phyloP scores from a whole-genome alignment of 2,797 vertebrate genomes.

The Liasis olivaceus region DNA sequence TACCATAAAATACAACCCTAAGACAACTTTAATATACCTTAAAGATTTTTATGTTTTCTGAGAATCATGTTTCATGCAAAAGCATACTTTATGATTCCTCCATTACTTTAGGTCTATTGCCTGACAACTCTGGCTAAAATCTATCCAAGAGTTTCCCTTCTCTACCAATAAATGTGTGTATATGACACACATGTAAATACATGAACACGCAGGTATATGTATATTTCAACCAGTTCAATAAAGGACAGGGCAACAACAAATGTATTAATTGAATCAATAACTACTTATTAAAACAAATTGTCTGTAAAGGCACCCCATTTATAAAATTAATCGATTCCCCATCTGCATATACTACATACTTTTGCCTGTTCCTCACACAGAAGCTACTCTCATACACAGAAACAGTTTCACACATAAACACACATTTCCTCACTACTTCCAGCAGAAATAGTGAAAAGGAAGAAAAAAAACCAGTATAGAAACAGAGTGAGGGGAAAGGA shows the following conservation, averaged over 20 bases:
- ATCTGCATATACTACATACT: too few relatives aligned
- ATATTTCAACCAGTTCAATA: neutral
- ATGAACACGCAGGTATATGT: neutral
- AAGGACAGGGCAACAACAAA: neutral
- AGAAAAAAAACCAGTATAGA: too few relatives aligned
- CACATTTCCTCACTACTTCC: too few relatives aligned
- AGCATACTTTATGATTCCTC: neutral
- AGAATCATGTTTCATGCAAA: neutral
- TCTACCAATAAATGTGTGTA: neutral
- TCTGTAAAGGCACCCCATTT: neutral
- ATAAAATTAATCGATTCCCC: neutral
- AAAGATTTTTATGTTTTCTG: neutral
- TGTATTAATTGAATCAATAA: neutral
- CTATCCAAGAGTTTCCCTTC: neutral
- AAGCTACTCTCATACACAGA: too few relatives aligned
- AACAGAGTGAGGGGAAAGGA: too few relatives aligned
- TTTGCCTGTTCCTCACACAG: too few relatives aligned
- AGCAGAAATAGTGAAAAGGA: too few relatives aligned
- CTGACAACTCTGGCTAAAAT: too few relatives aligned
- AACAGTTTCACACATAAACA: too few relatives aligned
- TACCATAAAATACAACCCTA: neutral
- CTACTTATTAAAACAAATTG: neutral
- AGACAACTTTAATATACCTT: neutral
- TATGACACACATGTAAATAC: neutral
- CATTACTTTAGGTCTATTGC: neutral